Conservation (phyloP, 2,888 invertebrate species). For the Uloborus plumipes region DNA sequence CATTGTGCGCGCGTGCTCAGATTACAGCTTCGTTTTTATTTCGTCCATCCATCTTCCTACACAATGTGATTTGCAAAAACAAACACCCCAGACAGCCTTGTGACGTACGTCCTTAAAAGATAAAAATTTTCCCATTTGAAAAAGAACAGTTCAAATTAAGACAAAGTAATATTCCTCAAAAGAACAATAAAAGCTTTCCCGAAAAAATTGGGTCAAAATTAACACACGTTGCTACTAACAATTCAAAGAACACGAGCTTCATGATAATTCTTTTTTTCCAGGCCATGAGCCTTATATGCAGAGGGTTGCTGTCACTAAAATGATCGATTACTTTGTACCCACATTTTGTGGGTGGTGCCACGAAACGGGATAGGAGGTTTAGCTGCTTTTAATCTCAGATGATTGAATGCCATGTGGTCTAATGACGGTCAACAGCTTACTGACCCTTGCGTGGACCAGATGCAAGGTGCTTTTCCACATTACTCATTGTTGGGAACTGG, state of each 20-base stretch:
- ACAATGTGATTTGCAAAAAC: neutral
- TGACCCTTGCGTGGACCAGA: constrained; percentile 8
- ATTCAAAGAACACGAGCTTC: constrained; percentile 13
- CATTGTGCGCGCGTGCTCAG: neutral
- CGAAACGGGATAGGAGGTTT: constrained; percentile 31
- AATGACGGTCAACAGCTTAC: constrained; percentile 28
- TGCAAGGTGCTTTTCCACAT: constrained; percentile 22
- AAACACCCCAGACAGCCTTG: constrained; percentile 5
- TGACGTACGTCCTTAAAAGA: constrained; percentile 2
- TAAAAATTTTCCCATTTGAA: neutral
- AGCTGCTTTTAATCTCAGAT: constrained; percentile 30
- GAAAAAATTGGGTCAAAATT: constrained; percentile 48
- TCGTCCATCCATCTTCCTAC: neutral
- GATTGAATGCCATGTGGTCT: constrained; percentile 16
- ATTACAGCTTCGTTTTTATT: constrained; percentile 9
- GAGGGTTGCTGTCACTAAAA: constrained; percentile 10
- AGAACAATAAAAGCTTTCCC: constrained; percentile 37
- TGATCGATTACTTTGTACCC: constrained; percentile 50
- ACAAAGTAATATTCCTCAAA: constrained; percentile 23
- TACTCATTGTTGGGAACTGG: too few species aligned
- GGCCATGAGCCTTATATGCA: constrained; percentile 52
- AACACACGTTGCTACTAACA: constrained; percentile 35
- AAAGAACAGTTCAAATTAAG: constrained; percentile 47
- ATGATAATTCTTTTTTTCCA: constrained; percentile 31
- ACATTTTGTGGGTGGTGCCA: constrained; percentile 42